Percentiles rank a stretch among this genome's conserved stretches.
Evolutionary conservation across 2,888 invertebrate species (phyloP).

Genomic region (Ophion costatus): DNA sequence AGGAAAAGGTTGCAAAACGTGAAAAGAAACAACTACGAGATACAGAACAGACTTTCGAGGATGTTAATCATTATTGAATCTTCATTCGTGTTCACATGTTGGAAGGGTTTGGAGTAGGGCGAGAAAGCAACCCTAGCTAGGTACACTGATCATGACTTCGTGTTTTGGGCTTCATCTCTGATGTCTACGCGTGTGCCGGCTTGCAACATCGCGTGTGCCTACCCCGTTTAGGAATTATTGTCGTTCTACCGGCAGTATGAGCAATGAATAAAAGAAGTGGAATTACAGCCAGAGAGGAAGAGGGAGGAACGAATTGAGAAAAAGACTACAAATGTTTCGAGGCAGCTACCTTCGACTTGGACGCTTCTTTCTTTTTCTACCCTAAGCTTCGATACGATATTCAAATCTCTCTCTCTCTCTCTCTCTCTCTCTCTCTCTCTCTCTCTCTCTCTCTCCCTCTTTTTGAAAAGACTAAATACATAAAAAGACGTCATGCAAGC

Average conservation of each 20-base stretch:
- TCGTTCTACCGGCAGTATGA: slow-evolving; percentile 53
- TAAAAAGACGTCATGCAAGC: slow-evolving; percentile 19
- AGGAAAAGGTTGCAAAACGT: too few relatives aligned
- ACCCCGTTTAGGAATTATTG: slow-evolving; percentile 68
- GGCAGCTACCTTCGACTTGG: slow-evolving; percentile 31
- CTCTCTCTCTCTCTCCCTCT: slow-evolving; percentile 20
- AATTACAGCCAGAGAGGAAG: slow-evolving; percentile 9
- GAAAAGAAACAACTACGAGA: not conserved
- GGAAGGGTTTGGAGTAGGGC: not conserved
- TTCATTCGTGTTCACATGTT: not conserved
- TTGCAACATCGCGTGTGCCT: slow-evolving; percentile 60
- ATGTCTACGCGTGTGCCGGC: slow-evolving; percentile 44
- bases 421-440: too few relatives aligned
- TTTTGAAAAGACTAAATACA: slow-evolving; percentile 32
- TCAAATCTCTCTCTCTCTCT: too few relatives aligned
- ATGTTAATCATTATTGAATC: not conserved
- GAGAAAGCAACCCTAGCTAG: slow-evolving; percentile 1
- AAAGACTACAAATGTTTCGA: slow-evolving; percentile 33
- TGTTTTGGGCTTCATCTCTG: slow-evolving; percentile 21
- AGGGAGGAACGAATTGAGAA: not conserved
- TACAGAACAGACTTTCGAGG: not conserved
- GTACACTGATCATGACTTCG: not conserved
- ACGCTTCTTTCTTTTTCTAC: slow-evolving; percentile 18
- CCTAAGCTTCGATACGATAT: too few relatives aligned
- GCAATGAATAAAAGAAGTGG: slow-evolving; percentile 29